Conservation (phyloP, 2,797 vertebrate genomes). For the Danio aesculapii region DNA sequence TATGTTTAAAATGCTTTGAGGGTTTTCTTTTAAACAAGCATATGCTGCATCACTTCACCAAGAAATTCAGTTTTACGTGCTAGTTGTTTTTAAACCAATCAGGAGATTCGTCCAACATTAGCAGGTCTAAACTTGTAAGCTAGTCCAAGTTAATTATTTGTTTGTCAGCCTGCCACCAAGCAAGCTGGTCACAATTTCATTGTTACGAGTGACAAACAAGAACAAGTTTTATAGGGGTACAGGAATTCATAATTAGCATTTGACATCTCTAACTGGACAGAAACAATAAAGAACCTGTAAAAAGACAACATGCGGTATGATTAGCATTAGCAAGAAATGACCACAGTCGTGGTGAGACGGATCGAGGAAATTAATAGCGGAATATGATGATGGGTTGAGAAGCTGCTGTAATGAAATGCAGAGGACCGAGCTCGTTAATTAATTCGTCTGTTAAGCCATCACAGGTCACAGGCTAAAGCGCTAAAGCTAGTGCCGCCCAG, state of each 20-base stretch:
- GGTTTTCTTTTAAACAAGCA: no score
- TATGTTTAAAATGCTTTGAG: no score
- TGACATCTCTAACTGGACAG: neutral
- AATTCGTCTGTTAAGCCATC: constrained; percentile 47
- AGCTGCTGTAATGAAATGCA: constrained; percentile 38
- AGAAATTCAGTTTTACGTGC: no score
- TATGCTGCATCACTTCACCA: no score
- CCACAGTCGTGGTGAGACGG: neutral
- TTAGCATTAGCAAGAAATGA: constrained; percentile 5
- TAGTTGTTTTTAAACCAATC: no score
- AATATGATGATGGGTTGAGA: neutral
- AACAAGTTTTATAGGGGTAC: no score
- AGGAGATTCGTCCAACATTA: no score
- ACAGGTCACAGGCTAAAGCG: constrained; percentile 49
- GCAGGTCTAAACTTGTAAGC: no score
- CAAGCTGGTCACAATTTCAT: no score
- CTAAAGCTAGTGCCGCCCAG: constrained; percentile 46
- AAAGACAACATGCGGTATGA: neutral
- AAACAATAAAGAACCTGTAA: neutral
- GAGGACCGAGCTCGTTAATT: constrained; percentile 43
- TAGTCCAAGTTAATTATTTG: no score
- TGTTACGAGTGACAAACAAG: no score
- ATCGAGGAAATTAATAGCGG: neutral
- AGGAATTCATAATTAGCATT: neutral
- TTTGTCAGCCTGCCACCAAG: no score